Evolutionary conservation across 2,113 vertebrate genomes (phyloP), one percentile per base, ranked within the genome.

Genomic region (Syrrhaptes paradoxus): DNA sequence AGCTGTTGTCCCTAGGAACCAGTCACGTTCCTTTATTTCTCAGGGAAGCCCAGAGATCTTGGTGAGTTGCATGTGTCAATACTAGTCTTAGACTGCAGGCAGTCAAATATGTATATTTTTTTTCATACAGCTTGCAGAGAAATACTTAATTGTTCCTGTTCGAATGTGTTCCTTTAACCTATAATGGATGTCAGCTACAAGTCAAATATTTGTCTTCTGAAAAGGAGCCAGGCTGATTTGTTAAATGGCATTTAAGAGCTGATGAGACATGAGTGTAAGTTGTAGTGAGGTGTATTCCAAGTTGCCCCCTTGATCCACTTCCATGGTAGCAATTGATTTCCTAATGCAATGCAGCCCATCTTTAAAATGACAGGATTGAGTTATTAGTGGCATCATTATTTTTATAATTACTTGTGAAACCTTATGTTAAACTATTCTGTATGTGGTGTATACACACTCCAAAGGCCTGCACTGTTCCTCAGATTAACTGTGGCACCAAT

Each of bases 11-110:
- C 99, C 99, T 74, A 99, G 98, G 98, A 99, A 98, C 97, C 99
- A 99, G 90, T 98, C 99, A 57, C 99, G 99, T 91, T 99, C 99
- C 67, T 99, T 99, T 97, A 99, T 99, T 98, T 99, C 98, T 77
- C 99, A 99, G 96, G 99, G 99, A 88, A 99, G 99, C 86, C 99
- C 99, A 29, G 99, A 99, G 97, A 98, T 98, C 51, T 94, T 99
- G 99, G 99, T 99, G 97, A 99, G 99, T 98, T 71, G 19, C 17
- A 15, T 55, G 7, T 74, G 36, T 89, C 62, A 51, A 4, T 79
- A 14, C 15, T 63, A 2, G 70, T 84, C 20, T 55, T 81, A 55
- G 66, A 52, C 65, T 63, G 32, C 32, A 83, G 46, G 13, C 28
- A 29, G 11, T 51, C 28, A 84, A 45, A 52, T 38, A 45, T 11